These are phyloP conservation scores for Ploceus nigricollis DNA, from an alignment of 2,113 vertebrate species.

Conservation along the genomic window DNA sequence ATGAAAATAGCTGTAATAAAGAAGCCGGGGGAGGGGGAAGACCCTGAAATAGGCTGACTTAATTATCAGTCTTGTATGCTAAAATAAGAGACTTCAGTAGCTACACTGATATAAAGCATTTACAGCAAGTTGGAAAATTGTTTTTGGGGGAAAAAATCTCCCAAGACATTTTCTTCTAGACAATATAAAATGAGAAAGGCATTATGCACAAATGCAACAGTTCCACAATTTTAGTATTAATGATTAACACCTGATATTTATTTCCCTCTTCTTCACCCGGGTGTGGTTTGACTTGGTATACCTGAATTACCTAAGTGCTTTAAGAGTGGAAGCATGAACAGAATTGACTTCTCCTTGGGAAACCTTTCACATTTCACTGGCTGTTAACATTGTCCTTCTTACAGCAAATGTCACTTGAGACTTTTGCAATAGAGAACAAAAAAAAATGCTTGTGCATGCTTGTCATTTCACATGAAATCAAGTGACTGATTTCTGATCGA, in stretches of 20 bases:
- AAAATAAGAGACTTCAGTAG: background rate
- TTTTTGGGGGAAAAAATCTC: background rate
- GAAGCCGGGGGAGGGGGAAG: background rate
- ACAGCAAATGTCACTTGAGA: conserved; percentile 29
- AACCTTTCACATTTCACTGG: conserved; percentile 23
- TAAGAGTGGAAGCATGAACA: background rate
- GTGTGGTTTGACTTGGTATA: background rate
- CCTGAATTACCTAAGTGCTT: background rate
- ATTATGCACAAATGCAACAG: background rate
- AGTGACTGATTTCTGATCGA: background rate
- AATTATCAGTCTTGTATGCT: background rate
- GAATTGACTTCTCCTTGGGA: background rate
- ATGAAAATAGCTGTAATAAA: background rate
- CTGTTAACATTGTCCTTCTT: background rate
- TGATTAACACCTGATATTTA: background rate
- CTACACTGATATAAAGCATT: background rate
- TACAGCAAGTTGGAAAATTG: background rate
- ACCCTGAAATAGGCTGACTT: background rate
- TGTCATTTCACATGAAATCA: conserved; percentile 31
- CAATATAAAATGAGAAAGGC: background rate
- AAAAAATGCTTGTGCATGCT: background rate
- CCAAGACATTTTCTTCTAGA: background rate
- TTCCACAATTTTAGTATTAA: background rate
- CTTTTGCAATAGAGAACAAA: background rate
- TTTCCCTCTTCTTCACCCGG: background rate